Evolutionary conservation across 2,888 invertebrate species (phyloP).

Genomic region (Siphonodentalium dalli): DNA sequence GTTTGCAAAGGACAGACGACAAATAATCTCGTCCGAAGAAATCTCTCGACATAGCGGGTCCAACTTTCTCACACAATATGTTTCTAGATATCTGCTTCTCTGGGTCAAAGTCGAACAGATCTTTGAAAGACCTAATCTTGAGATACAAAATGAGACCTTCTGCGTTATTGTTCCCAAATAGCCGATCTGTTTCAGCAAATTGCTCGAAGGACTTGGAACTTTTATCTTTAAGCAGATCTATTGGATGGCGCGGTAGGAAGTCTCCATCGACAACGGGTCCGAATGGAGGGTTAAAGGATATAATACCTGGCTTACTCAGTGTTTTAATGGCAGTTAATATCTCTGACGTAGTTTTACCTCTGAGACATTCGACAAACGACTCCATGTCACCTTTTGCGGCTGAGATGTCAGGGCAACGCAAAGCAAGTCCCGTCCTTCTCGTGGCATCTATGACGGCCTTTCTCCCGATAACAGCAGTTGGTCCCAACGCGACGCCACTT

Average conservation of each 20-base stretch:
- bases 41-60: slow-evolving; percentile 18
- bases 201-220: slow-evolving; percentile 17
- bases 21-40: slow-evolving; percentile 18
- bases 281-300: too few relatives aligned
- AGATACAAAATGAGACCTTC: slow-evolving; percentile 35
- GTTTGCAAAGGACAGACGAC: slow-evolving; percentile 20
- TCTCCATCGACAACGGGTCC: slow-evolving; percentile 33
- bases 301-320: too few relatives aligned
- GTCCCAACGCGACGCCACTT: slow-evolving; percentile 75
- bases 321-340: too few relatives aligned
- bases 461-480: too few relatives aligned
- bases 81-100: slow-evolving; percentile 20
- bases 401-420: too few relatives aligned
- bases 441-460: too few relatives aligned
- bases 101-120: slow-evolving; percentile 21
- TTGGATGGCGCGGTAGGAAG: slow-evolving; percentile 22
- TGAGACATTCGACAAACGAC: too few relatives aligned
- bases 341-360: too few relatives aligned
- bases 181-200: slow-evolving; percentile 31
- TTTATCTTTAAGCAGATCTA: slow-evolving; percentile 14
- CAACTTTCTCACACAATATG: slow-evolving; percentile 28
- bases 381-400: too few relatives aligned
- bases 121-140: slow-evolving; percentile 19
- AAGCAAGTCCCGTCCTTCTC: too few relatives aligned
- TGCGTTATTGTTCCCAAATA: slow-evolving; percentile 34